phyloP scores from a whole-genome alignment of 1,140 invertebrate genomes.

The Pseudomyrmex sp. region DNA sequence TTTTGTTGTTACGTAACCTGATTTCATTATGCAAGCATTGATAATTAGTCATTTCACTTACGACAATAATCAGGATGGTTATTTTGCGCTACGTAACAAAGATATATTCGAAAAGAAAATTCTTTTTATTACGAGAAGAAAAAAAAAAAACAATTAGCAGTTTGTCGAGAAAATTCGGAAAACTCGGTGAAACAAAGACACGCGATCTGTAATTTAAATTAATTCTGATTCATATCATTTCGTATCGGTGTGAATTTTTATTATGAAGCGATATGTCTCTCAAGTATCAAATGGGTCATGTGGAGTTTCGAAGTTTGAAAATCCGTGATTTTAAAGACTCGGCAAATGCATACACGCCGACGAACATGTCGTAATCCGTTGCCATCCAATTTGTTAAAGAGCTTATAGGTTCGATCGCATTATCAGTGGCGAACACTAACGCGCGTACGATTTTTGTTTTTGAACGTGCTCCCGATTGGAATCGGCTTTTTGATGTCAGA shows the following conservation, averaged over 20 bases:
- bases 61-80: not conserved
- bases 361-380: constrained; percentile 29
- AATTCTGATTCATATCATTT: not conserved
- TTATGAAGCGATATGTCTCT: not conserved
- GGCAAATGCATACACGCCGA: not conserved
- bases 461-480: constrained; percentile 23
- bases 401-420: constrained; percentile 48
- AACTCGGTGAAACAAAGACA: no score
- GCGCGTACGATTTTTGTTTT: constrained; percentile 9
- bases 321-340: constrained; percentile 25
- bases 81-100: not conserved
- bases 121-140: not conserved
- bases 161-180: no score
- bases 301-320: constrained; percentile 20
- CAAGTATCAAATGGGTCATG: not conserved
- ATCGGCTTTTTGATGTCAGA: constrained; percentile 30
- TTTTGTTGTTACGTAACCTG: not conserved
- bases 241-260: not conserved
- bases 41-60: constrained; percentile 10
- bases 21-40: constrained; percentile 4
- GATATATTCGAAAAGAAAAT: not conserved
- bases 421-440: constrained; percentile 31
- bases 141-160: no score
- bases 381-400: constrained; percentile 42
- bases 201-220: not conserved